Percentiles rank a stretch among this genome's conserved stretches.
Conservation (phyloP, 1,140 invertebrate species). For the Mamestra configurata region DNA sequence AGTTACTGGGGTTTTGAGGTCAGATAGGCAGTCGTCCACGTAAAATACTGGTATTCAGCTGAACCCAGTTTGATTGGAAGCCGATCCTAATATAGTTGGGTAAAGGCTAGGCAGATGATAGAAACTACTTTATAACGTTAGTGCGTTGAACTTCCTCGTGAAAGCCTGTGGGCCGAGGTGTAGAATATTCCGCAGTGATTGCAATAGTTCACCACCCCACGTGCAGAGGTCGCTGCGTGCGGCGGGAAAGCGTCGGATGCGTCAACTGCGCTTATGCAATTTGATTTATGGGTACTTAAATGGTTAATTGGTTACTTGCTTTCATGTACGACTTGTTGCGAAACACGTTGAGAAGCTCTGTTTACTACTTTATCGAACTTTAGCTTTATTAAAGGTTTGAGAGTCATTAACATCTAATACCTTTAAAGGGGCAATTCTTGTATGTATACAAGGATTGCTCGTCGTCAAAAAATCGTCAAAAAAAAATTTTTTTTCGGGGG, state of each 20-base stretch:
- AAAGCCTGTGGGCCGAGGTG: neutral
- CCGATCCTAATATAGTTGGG: too few relatives aligned
- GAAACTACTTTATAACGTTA: too few relatives aligned
- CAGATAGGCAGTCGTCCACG: too few relatives aligned
- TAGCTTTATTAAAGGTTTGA: neutral
- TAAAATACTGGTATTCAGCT: too few relatives aligned
- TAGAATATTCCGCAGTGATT: slow-evolving; percentile 33
- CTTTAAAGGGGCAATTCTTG: too few relatives aligned
- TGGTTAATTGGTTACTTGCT: slow-evolving; percentile 27
- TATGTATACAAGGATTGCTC: too few relatives aligned
- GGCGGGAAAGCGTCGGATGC: slow-evolving; percentile 43
- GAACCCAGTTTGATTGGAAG: too few relatives aligned
- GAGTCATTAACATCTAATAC: too few relatives aligned
- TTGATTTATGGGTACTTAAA: slow-evolving; percentile 28
- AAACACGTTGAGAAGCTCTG: neutral
- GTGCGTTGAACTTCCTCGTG: slow-evolving; percentile 23
- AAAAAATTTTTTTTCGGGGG: too few relatives aligned
- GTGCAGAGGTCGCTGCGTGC: slow-evolving; percentile 24
- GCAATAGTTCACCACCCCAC: slow-evolving; percentile 31
- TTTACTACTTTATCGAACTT: neutral
- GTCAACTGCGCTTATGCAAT: slow-evolving; percentile 29
- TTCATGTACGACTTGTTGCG: slow-evolving; percentile 2
- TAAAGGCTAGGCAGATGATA: too few relatives aligned
- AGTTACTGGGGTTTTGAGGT: too few relatives aligned
- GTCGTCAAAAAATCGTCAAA: too few relatives aligned